Base-by-base conservation (phyloP, 2,888 invertebrate species). In the Aquatica leii region DNA sequence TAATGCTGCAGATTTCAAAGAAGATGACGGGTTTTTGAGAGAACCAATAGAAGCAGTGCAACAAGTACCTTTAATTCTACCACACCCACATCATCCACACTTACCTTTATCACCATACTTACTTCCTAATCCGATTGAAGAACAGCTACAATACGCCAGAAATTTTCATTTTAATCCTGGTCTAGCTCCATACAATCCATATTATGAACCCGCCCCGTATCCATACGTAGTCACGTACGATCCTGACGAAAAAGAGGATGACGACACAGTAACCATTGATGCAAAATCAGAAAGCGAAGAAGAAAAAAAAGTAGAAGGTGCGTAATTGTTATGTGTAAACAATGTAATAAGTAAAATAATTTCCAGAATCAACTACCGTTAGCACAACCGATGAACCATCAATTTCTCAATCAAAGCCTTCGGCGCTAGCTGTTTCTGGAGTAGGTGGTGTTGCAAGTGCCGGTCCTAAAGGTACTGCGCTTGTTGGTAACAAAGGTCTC, bases 351-450 rank as follows among this genome's bases (percentile, higher is more conserved):
- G n/a, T n/a, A 18, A 20, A 20, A 12, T 11, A 18, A 20, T 20
- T 18, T 21, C 2, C 18, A 18, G 6, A 20, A 50, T 62, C 12
- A 9, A 15, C 46, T 8, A 24, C 51, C 31, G 71, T 71, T 12
- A 71, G 72, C 40, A 55, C 67, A 40, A 55, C 67, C 14, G 68
- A 73, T 14, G 80, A 81, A 63, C 81, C 59, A 18, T 59, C 63
- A 6, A 20, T 64, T 37, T 83, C 85, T 1, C 83, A 83, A 74
- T 84, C 84, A 15, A 80, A 82, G 61, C 85, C 85, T 6, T 79
- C 80, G 40, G 85, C 83, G 2, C 79, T 84, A 54, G 84, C 84
- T 1, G 72, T 85, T 49, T 83, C 85, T 4, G 85, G 85, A 35
- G 78, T 78, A 40, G 84, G 84, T 37, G 85, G 84, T 5, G 80